Base-by-base conservation (phyloP, 2,797 vertebrate genomes). In the Odontamblyopus rebecca region DNA sequence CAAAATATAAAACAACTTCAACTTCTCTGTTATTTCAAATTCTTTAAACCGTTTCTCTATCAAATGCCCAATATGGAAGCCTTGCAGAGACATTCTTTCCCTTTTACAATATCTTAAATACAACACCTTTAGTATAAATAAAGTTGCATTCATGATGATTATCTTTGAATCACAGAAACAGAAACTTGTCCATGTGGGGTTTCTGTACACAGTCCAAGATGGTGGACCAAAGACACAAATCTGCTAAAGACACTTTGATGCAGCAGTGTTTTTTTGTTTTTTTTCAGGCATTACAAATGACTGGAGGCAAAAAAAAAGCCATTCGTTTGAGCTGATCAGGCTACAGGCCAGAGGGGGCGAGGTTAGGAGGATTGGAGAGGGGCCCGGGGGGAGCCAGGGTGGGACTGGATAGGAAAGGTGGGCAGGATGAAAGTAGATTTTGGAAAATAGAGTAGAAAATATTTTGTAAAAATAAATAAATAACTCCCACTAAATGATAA, bases 301-400 rank as follows among this genome's bases (percentile, higher is more conserved):
- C 84, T 70, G 75, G 62, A 77, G 68, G 81, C 83, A 76, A 38
- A 76, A 78, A 68, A 82, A 68, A 91, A 90, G 90, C 89, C 90
- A 91, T 90, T 90, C 86, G 35, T 75, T 82, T 62, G 82, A 90
- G 88, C 86, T 89, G 79, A 82, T 78, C 78, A 78, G 88, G 88
- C 85, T 86, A 87, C 84, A 84, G 87, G 88, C 85, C 72, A 71
- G 77, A 70, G 78, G 53, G 69, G 32, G 56, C 8, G 54, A 54
- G 51, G 57, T 12, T 60, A 6, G 2, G 57, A 27, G 18, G 51
- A 19, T n/a, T 19, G n/a, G 44, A 13, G 44, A 48, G 68, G 54
- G 30, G 2, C 16, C 13, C 5, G n/a, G 50, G 62, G 16, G 2
- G 35, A 44, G 61, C 30, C 0, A 23, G 50, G 57, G 60, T 61